Evolutionary conservation across 2,888 invertebrate species (phyloP), one percentile per base, ranked within the genome.

Genomic region (Coleophora deauratella): DNA sequence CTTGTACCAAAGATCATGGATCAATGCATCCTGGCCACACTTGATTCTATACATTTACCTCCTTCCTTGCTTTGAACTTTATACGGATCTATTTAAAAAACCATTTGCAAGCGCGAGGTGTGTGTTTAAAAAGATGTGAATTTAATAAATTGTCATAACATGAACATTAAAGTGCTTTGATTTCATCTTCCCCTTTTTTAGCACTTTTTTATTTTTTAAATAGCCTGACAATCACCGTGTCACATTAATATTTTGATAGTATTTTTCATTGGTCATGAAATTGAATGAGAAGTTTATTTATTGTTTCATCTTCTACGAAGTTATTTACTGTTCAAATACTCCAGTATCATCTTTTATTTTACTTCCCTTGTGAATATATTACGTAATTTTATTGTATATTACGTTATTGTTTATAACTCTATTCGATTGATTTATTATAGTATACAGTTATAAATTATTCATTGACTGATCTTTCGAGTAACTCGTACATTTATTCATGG

Each of bases 181-280:
- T 81, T 76, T 66, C 63, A 62, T 72, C 72, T 79, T 81, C 80
- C 80, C 76, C 68, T 63, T 70, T 58, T 74, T 66, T 72, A 72
- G n/a, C n/a, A n/a, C n/a, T n/a, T n/a, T n/a, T 78, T 68, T 73
- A 76, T 76, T 74, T 78, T 72, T 72, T 74, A 74, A 73, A 66
- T 67, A 65, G 65, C 54, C 54, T 59, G n/a, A n/a, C n/a, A n/a
- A n/a, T n/a, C n/a, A n/a, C n/a, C n/a, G n/a, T n/a, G n/a, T n/a
- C n/a, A n/a, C n/a, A n/a, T n/a, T n/a, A n/a, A n/a, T n/a, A n/a
- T n/a, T n/a, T n/a, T n/a, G n/a, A n/a, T n/a, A n/a, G n/a, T n/a
- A n/a, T n/a, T n/a, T n/a, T n/a, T n/a, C n/a, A n/a, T n/a, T n/a
- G n/a, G n/a, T n/a, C n/a, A n/a, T n/a, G n/a, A n/a, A n/a, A n/a